phyloP scores from a whole-genome alignment of 2,113 vertebrate species.

The Erythrolamprus reginae region DNA sequence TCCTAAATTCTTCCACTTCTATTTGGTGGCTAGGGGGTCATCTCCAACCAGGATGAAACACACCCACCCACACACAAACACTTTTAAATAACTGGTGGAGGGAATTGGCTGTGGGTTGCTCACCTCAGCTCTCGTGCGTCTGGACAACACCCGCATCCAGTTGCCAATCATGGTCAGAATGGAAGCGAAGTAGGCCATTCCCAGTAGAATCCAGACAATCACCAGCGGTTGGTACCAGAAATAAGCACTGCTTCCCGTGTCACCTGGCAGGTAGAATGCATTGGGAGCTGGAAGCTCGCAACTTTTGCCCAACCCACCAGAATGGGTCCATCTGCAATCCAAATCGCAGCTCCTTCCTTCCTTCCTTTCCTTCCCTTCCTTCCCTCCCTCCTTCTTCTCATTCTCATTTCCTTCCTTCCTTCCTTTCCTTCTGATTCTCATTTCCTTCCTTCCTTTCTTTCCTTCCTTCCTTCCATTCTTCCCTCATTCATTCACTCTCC shows the following conservation, averaged over 20 bases:
- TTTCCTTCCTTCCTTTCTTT: no score
- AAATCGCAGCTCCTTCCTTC: neutral
- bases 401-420: no score
- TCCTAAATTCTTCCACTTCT: no score
- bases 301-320: neutral
- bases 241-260: conserved; percentile 44
- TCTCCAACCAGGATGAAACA: neutral
- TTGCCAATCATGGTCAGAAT: conserved; percentile 89
- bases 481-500: no score
- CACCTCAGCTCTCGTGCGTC: conserved; percentile 86
- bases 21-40: neutral
- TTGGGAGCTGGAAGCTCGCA: no score
- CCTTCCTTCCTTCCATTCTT: no score
- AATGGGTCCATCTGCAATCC: neutral
- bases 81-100: neutral
- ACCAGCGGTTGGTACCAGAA: conserved; percentile 82
- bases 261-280: conserved; percentile 34
- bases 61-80: no score
- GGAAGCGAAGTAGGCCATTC: conserved; percentile 90
- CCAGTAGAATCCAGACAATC: conserved; percentile 88
- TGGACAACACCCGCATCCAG: conserved; percentile 83
- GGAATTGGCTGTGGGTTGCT: neutral
- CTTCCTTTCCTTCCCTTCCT: no score
- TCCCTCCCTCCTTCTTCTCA: no score
- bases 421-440: no score